phyloP scores from a whole-genome alignment of 35 echinoderm and acorn worm species.

The Lytechinus pictus region DNA sequence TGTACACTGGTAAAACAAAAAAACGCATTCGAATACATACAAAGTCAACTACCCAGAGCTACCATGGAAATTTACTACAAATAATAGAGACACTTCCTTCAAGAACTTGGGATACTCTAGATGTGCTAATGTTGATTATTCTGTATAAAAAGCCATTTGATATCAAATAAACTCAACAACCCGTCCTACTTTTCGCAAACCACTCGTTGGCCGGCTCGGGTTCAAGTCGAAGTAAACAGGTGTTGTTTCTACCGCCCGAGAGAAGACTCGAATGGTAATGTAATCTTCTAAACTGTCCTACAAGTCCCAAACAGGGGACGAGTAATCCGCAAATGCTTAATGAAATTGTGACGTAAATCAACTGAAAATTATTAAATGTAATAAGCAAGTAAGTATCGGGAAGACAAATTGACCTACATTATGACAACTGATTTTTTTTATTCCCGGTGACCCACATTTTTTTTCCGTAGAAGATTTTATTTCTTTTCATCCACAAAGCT shows the following conservation, averaged over 20 bases:
- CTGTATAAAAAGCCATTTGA: neutral
- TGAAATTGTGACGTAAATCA: conserved; percentile 4
- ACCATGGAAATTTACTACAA: too few relatives aligned
- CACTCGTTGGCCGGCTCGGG: neutral
- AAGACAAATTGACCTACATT: too few relatives aligned
- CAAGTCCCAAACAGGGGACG: neutral
- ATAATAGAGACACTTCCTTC: too few relatives aligned
- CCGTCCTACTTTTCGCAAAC: neutral
- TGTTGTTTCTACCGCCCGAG: neutral
- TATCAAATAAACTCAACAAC: neutral
- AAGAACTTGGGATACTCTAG: neutral
- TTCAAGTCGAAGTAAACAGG: neutral
- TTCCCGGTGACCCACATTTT: too few relatives aligned
- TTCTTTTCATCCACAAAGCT: too few relatives aligned
- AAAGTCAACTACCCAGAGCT: too few relatives aligned
- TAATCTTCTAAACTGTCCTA: neutral
- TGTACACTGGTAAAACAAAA: too few relatives aligned
- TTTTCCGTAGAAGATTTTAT: too few relatives aligned
- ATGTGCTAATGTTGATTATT: too few relatives aligned
- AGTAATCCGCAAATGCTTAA: neutral
- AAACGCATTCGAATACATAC: too few relatives aligned
- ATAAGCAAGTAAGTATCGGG: too few relatives aligned
- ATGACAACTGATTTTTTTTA: too few relatives aligned
- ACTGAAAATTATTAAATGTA: neutral
- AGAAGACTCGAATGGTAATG: neutral